Percentiles rank a stretch among this genome's conserved stretches.
Evolutionary conservation across 2,888 invertebrate genomes (phyloP).

Genomic region (Nomada flava): DNA sequence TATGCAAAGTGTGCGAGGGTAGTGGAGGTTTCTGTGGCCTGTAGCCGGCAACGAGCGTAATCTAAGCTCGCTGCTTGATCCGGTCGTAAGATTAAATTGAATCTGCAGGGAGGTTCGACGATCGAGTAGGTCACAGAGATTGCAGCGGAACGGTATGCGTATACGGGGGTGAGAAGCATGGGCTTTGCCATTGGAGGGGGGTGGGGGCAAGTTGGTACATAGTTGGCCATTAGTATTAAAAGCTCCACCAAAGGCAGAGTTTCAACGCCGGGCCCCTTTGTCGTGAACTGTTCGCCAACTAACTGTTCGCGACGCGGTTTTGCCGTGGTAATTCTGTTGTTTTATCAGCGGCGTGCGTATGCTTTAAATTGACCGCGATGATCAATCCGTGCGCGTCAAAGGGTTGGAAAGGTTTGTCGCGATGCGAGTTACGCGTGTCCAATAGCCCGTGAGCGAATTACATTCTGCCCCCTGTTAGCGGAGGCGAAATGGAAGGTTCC

Average conservation of each 20-base stretch:
- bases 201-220: slow-evolving; percentile 67
- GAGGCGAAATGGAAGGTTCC: background rate
- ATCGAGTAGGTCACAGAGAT: slow-evolving; percentile 64
- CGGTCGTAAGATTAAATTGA: slow-evolving; percentile 76
- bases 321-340: slow-evolving; percentile 43
- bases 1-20: slow-evolving; percentile 1
- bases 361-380: slow-evolving; percentile 43
- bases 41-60: slow-evolving; percentile 34
- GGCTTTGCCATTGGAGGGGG: slow-evolving; percentile 61
- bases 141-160: slow-evolving; percentile 49
- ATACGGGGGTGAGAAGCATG: slow-evolving; percentile 52
- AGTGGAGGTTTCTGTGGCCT: slow-evolving; percentile 28
- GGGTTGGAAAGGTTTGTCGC: slow-evolving; percentile 16
- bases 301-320: slow-evolving; percentile 50
- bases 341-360: slow-evolving; percentile 51
- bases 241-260: slow-evolving; percentile 59
- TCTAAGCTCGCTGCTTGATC: slow-evolving; percentile 58
- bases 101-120: slow-evolving; percentile 69
- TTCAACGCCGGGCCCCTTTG: slow-evolving; percentile 58
- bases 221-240: slow-evolving; percentile 77
- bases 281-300: slow-evolving; percentile 44
- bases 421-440: background rate
- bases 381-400: slow-evolving; percentile 36
- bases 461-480: background rate
- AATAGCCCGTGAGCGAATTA: background rate